A percentile compares a stretch with the other conserved stretches of the same genome.
phyloP scores from a whole-genome alignment of 2,888 invertebrate genomes.

The Scaptomyza flava region DNA sequence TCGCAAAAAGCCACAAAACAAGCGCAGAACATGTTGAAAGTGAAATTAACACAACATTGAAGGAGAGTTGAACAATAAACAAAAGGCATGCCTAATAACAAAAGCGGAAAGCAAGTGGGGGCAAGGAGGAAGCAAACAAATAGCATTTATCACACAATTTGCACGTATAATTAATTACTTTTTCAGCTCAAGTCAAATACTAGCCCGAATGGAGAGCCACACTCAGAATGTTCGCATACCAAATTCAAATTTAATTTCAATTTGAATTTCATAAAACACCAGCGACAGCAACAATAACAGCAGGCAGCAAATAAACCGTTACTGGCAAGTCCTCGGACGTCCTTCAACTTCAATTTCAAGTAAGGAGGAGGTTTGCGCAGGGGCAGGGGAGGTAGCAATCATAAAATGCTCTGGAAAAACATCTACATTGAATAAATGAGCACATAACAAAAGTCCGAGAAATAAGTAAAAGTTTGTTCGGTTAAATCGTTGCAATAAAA shows the following conservation, averaged over 20 bases:
- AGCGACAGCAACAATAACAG: slow-evolving; percentile 20
- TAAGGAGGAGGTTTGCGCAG: no score
- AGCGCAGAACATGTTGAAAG: slow-evolving; percentile 19
- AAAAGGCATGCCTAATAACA: slow-evolving; percentile 9
- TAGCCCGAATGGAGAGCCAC: slow-evolving; percentile 26
- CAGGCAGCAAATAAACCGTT: slow-evolving; percentile 11
- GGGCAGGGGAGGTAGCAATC: background rate
- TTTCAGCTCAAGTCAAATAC: slow-evolving; percentile 47
- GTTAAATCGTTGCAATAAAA: background rate
- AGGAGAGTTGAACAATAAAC: slow-evolving; percentile 19
- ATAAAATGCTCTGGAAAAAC: slow-evolving; percentile 49
- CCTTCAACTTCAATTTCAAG: slow-evolving; percentile 62
- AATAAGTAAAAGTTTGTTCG: slow-evolving; percentile 30
- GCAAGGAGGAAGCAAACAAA: slow-evolving; percentile 37
- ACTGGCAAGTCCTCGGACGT: slow-evolving; percentile 31
- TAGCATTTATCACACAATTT: slow-evolving; percentile 75
- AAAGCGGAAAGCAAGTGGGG: slow-evolving; percentile 1
- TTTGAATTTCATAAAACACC: slow-evolving; percentile 69
- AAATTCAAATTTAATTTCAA: slow-evolving; percentile 45
- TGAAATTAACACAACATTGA: slow-evolving; percentile 21
- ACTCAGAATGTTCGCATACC: slow-evolving; percentile 29
- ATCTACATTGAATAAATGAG: slow-evolving; percentile 42
- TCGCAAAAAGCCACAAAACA: slow-evolving; percentile 21
- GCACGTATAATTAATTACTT: slow-evolving; percentile 78
- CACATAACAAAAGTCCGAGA: slow-evolving; percentile 29